Evolutionary conservation across 1,140 invertebrate genomes (phyloP).

Genomic region (Trissolcus basalis): DNA sequence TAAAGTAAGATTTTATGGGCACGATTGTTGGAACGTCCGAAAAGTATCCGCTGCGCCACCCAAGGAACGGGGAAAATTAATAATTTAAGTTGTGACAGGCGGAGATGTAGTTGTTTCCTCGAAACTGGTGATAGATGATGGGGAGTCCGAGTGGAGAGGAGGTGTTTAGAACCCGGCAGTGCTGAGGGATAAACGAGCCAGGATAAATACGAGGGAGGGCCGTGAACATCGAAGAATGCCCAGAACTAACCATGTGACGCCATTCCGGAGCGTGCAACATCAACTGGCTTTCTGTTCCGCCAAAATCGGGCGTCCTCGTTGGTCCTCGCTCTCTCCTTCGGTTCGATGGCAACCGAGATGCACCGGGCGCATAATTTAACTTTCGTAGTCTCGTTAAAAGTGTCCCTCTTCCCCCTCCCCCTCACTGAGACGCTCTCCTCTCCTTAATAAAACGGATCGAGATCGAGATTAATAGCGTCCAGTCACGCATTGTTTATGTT

Average conservation of each 20-base stretch:
- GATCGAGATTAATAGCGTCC: conserved; percentile 53
- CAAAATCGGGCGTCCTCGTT: too few species aligned
- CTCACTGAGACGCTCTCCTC: not conserved
- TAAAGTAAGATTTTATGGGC: conserved; percentile 3
- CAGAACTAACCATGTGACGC: conserved; percentile 66
- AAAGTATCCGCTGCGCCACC: conserved; percentile 26
- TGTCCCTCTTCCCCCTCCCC: conserved; percentile 20
- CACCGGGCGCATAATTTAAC: conserved; percentile 53
- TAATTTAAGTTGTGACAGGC: conserved; percentile 48
- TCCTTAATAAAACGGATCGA: conserved; percentile 54
- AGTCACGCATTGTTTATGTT: conserved; percentile 55
- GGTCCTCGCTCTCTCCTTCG: too few species aligned
- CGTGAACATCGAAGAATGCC: conserved; percentile 69
- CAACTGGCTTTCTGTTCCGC: conserved; percentile 5
- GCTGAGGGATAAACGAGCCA: conserved; percentile 69
- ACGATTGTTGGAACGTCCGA: not conserved
- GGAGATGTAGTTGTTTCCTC: conserved; percentile 44
- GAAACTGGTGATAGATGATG: conserved; percentile 42
- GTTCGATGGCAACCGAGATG: conserved; percentile 33
- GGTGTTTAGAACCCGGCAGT: conserved; percentile 33
- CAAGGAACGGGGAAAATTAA: conserved; percentile 31
- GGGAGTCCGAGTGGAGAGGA: conserved; percentile 18
- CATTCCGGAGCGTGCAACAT: conserved; percentile 43
- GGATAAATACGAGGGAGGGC: conserved; percentile 70
- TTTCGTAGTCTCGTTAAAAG: conserved; percentile 55